Evolutionary conservation across 2,797 vertebrate species (phyloP), one percentile per base, ranked within the genome.

Genomic region (Mormyrus hasselquistii): DNA sequence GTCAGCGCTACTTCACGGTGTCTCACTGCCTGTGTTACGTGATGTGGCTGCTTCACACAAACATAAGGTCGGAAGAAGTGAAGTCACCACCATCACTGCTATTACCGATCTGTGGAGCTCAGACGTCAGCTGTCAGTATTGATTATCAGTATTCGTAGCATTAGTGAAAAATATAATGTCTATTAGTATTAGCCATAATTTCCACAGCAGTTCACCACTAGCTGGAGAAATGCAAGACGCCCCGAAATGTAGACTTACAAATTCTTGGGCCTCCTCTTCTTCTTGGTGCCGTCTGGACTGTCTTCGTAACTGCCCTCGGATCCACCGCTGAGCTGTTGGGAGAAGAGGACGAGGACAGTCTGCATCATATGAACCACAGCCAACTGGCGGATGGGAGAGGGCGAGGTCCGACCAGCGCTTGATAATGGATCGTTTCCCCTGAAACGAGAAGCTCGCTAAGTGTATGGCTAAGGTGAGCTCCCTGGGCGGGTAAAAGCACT

Each of bases 251-350:
- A 29, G 86, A 98, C 98, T 95, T 94, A 99, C 98, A 99, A 94
- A 93, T 96, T 98, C 95, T 96, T 98, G 96, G 97, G 95, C 92
- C 95, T 96, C 91, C 95, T 97, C 94, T 97, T 98, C 95, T 99
- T 97, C 96, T 92, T 96, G 92, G 94, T 94, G 52, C 96, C 96
- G 89, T 96, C 95, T 0, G 96, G 95, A 76, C 95, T 91, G 29
- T 97, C 95, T 0, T 98, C 97, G 86, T 96, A 97, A 92, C 95
- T 96, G 93, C 96, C 96, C 87, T 95, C 89, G 65, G 96, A 93
- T 90, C 97, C 95, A 0, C 95, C 94, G 0, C 97, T 98, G 94
- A 98, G 96, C 97, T 98, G 96, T 49, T 55, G 93, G 94, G 91
- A 95, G 88, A 94, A 91, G 94, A 95, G 91, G 94, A 91, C 95